Percentiles rank a stretch among this genome's conserved stretches.
Conservation (phyloP, 2,888 invertebrate species). For the Ochropleura plecta region DNA sequence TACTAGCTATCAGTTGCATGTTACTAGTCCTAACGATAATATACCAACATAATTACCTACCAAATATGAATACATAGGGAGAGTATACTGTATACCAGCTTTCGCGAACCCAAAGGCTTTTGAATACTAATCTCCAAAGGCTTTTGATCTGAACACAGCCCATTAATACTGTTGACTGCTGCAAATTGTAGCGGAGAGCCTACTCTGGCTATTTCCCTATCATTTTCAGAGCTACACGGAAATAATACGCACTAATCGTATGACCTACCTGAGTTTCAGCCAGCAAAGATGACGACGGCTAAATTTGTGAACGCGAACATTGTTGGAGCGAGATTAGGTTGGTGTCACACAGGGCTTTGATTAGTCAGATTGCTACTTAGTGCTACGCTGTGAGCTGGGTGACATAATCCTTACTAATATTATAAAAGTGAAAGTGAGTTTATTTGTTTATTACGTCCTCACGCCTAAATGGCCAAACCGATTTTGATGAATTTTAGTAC, state of each 20-base stretch:
- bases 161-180: slow-evolving; percentile 38
- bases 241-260: slow-evolving; percentile 38
- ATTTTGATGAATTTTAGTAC: no score
- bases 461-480: no score
- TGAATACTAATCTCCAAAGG: slow-evolving; percentile 31
- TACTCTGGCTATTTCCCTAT: slow-evolving; percentile 31
- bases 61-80: slow-evolving; percentile 10
- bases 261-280: slow-evolving; percentile 47
- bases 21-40: background rate
- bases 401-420: background rate
- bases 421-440: no score
- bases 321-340: slow-evolving; percentile 28
- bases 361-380: background rate
- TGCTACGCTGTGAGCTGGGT: background rate
- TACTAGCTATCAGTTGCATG: background rate
- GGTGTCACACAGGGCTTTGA: background rate
- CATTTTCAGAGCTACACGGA: slow-evolving; percentile 41
- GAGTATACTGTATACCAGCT: background rate
- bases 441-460: no score
- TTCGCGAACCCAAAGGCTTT: slow-evolving; percentile 23
- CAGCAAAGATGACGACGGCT: slow-evolving; percentile 45
- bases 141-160: slow-evolving; percentile 35
- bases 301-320: slow-evolving; percentile 45
- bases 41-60: slow-evolving; percentile 5
- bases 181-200: slow-evolving; percentile 41